Conservation (phyloP, 2,888 invertebrate species). For the Melanotus villosus region DNA sequence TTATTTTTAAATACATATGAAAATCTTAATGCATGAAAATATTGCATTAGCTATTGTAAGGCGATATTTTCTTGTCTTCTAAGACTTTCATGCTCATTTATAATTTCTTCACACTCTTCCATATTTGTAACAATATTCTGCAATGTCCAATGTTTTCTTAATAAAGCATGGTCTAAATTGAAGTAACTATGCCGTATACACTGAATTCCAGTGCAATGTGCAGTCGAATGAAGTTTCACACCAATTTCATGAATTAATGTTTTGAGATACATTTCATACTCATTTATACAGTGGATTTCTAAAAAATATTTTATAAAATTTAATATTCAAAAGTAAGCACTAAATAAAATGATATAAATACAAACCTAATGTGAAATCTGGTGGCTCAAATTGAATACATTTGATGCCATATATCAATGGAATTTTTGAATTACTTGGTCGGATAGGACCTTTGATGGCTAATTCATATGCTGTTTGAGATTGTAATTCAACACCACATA, state of each 20-base stretch:
- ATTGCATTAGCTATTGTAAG: conserved; percentile 45
- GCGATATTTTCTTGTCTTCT: conserved; percentile 64
- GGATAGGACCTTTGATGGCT: conserved; percentile 84
- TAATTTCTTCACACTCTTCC: conserved; percentile 70
- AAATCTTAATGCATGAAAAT: too few species aligned
- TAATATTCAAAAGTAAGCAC: too few species aligned
- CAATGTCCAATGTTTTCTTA: conserved; percentile 87
- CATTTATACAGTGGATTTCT: conserved; percentile 93
- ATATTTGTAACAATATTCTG: conserved; percentile 79
- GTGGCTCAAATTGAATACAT: conserved; percentile 85
- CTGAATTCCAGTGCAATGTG: conserved; percentile 84
- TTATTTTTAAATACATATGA: too few species aligned
- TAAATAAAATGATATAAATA: too few species aligned
- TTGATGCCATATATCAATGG: conserved; percentile 90
- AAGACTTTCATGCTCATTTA: conserved; percentile 70
- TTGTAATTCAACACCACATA: conserved; percentile 85
- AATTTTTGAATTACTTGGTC: conserved; percentile 79
- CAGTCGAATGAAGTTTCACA: conserved; percentile 81
- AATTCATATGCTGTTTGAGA: conserved; percentile 93
- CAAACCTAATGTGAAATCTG: conserved; percentile 87
- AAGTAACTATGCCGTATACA: conserved; percentile 90
- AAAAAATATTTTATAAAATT: too few species aligned
- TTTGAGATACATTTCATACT: conserved; percentile 83
- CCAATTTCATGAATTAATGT: conserved; percentile 89
- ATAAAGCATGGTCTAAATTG: conserved; percentile 79